phyloP scores from a whole-genome alignment of 2,113 vertebrate species.

The Monarcha castaneiventris region DNA sequence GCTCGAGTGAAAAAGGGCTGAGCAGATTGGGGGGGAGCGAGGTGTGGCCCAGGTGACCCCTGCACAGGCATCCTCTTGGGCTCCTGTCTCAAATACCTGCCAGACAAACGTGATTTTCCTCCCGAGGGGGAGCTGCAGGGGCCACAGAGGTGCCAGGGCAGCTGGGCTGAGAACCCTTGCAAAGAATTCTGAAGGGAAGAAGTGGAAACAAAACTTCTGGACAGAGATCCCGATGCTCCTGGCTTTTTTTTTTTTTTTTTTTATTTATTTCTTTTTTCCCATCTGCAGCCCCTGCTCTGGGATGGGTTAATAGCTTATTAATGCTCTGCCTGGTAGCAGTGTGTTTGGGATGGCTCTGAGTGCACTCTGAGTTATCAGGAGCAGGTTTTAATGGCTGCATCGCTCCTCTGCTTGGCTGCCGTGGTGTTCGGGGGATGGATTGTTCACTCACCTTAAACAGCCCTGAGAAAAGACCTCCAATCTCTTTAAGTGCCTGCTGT shows the following conservation, averaged over 20 bases:
- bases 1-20: not conserved
- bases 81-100: not conserved
- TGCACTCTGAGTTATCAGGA: not conserved
- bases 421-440: not conserved
- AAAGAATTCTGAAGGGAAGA: not conserved
- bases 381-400: not conserved
- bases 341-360: not conserved
- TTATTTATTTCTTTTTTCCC: not conserved
- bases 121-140: not conserved
- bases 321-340: not conserved
- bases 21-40: not conserved
- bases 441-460: not conserved
- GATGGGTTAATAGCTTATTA: not conserved
- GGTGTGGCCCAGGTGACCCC: not conserved
- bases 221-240: not conserved
- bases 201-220: not conserved
- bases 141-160: not conserved
- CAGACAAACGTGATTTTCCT: not conserved
- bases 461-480: not conserved
- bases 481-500: not conserved
- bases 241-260: too few relatives aligned
- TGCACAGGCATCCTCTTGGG: not conserved
- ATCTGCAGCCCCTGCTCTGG: not conserved
- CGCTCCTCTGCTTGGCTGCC: not conserved
- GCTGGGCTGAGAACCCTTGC: not conserved